Base-by-base conservation (phyloP, 2,797 vertebrate species). In the Lycodopsis pacificus region DNA sequence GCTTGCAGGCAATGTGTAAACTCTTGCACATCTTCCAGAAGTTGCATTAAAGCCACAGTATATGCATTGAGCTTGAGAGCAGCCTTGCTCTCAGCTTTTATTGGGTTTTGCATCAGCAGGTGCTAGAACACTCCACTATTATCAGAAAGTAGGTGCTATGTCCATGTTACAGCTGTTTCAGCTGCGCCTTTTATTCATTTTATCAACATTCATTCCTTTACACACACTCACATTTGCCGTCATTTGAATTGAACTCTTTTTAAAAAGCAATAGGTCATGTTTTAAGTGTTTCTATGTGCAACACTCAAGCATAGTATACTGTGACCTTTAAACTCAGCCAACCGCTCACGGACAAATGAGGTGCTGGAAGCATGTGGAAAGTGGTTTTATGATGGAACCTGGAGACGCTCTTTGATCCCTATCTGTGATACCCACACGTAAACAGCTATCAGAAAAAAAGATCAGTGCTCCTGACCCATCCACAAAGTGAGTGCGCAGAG, bases 341-440 rank as follows among this genome's bases (percentile, higher is more conserved):
- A 57, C 63, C 4, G 3, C 53, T 80, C 64, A 46, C 32, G 69
- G 63, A 66, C 32, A 70, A 77, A 79, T 77, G 27, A 73, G 69
- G 65, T 67, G 65, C 49, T 69, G 68, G 25, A 70, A 75, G 54
- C 40, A 65, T 67, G 64, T 34, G 46, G 49, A 64, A 46, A 22
- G 22, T 61, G 63, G 64, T 34, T 76, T 25, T 15, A 57, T 57
- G 84, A 83, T 79, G 66, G 63, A 83, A 82, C 70, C 73, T 76
- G 32, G 56, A 80, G 71, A 85, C 74, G 63, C 49, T 74, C 70
- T 69, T 80, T 86, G 51, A 66, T 32, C 27, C 46, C 42, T 59
- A 30, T 72, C 53, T 20, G 67, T 70, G 71, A 81, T 70, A 77
- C 70, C 64, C 75, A 82, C 78, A 76, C 71, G 51, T 81, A 87